A percentile compares a stretch with the other conserved stretches of the same genome.
Conservation (phyloP, 2,888 invertebrate species). For the Dicranocentrus wangi region DNA sequence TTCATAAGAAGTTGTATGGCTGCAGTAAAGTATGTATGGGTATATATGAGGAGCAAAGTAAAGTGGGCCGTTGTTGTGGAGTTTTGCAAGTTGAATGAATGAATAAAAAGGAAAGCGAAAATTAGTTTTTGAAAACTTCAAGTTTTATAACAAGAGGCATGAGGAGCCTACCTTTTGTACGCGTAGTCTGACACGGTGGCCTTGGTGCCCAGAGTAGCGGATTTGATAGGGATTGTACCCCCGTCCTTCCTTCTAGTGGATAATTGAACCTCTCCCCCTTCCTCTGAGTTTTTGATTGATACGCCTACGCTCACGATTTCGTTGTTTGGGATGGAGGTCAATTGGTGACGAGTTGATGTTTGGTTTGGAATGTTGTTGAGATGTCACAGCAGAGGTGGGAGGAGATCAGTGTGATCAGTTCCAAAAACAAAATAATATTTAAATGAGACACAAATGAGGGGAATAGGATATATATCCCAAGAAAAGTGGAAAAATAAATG, state of each 20-base stretch:
- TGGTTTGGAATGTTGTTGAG: slow-evolving; percentile 1
- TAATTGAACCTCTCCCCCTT: slow-evolving; percentile 40
- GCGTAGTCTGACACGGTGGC: slow-evolving; percentile 33
- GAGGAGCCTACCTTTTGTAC: slow-evolving; percentile 28
- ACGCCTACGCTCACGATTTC: slow-evolving; percentile 35
- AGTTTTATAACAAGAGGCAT: too few species aligned
- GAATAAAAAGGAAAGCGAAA: too few species aligned
- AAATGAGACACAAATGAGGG: slow-evolving; percentile 18
- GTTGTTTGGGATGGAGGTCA: too few species aligned
- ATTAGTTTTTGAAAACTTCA: too few species aligned
- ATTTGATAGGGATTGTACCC: slow-evolving; percentile 44
- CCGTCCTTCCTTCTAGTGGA: slow-evolving; percentile 27
- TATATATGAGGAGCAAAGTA: too few species aligned
- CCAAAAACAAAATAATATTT: slow-evolving; percentile 19
- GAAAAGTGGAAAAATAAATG: background rate
- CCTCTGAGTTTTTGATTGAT: slow-evolving; percentile 8
- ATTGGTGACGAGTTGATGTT: background rate
- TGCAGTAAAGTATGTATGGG: too few species aligned
- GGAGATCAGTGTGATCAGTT: background rate
- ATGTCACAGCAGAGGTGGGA: slow-evolving; percentile 1
- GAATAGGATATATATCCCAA: background rate
- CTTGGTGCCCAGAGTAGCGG: slow-evolving; percentile 62
- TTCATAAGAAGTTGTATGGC: too few species aligned
- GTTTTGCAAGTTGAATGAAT: too few species aligned
- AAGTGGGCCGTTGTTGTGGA: too few species aligned